Conservation (phyloP, 2,888 invertebrate species). For the Elgonia sp. region DNA sequence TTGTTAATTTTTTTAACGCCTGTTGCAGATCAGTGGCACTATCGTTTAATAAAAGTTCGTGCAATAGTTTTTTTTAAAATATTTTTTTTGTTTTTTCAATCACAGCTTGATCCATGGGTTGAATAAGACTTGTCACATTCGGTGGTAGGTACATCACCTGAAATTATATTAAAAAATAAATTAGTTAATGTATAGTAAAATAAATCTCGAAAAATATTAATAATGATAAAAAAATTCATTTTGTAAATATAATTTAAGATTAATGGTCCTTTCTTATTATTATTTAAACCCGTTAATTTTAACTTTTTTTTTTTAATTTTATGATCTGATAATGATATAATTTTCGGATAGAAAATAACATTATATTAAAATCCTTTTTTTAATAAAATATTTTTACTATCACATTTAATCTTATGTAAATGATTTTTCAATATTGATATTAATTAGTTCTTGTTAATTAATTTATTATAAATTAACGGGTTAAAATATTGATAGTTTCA, state of each 20-base stretch:
- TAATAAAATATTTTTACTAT: too few species aligned
- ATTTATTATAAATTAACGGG: too few species aligned
- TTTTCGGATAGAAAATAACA: too few species aligned
- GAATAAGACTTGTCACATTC: slow-evolving; percentile 21
- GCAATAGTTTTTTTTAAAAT: neutral
- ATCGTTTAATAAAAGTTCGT: neutral
- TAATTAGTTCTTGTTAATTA: too few species aligned
- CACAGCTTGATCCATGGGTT: neutral
- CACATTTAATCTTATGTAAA: too few species aligned
- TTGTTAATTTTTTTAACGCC: neutral
- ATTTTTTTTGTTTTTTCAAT: neutral
- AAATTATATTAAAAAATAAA: neutral
- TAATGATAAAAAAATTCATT: neutral
- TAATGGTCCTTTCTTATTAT: neutral
- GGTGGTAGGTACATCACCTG: slow-evolving; percentile 15
- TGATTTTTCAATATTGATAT: too few species aligned
- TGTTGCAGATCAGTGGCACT: neutral
- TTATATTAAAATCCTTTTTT: too few species aligned
- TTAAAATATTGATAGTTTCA: too few species aligned
- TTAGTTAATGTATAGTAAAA: neutral
- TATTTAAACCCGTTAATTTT: too few species aligned
- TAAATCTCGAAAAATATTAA: neutral
- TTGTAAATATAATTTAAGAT: neutral
- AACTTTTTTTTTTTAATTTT: too few species aligned
- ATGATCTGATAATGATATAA: too few species aligned